Base-by-base conservation (phyloP, 2,888 invertebrate species). In the Coenonympha glycerion region DNA sequence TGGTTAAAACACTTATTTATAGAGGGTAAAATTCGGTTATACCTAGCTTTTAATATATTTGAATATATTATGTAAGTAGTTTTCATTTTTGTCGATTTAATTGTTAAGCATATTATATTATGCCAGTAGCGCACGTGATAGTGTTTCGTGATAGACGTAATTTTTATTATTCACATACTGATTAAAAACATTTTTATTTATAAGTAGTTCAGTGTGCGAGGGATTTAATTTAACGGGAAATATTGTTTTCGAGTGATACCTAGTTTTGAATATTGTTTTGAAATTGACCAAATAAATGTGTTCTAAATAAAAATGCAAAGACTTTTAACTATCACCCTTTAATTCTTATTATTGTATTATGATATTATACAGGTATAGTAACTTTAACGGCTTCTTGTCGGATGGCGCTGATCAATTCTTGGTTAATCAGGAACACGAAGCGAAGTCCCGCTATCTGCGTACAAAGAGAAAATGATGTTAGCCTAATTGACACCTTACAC, bases 401-500 rank as follows among this genome's bases (percentile, higher is more conserved):
- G 63, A 97, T 96, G 31, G 93, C 93, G 70, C 92, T 93, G 62
- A 97, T 95, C 42, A 98, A 88, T 65, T 97, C 96, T 75, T 95
- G 95, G 80, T 98, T 97, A 53, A 98, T 93, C 57, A 96, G 90
- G 76, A 98, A 98, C 62, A 97, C 95, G 83, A 98, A 98, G 56
- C 96, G 91, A 34, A 98, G 88, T 47, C 96, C 95, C 16, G 96
- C 93, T 65, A 98, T 94, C 93, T 93, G 88, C 61, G 81, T 82
- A 50, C 53, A 61, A 56, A 49, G 52, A 58, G 45, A 42, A 59
- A 55, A 51, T 53, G 6, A 24, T 18, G 34, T 44, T 44, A 33
- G 34, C 22, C 18, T 34, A 34, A 33, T 45, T 45, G 34, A 45
- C 18, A 45, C 30, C 22, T 34, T 6, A 6, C 2, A 15, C 11